A percentile compares a stretch with the other conserved stretches of the same genome.
phyloP scores from a whole-genome alignment of 1,140 invertebrate genomes.

The Schlechtendalia chinensis region DNA sequence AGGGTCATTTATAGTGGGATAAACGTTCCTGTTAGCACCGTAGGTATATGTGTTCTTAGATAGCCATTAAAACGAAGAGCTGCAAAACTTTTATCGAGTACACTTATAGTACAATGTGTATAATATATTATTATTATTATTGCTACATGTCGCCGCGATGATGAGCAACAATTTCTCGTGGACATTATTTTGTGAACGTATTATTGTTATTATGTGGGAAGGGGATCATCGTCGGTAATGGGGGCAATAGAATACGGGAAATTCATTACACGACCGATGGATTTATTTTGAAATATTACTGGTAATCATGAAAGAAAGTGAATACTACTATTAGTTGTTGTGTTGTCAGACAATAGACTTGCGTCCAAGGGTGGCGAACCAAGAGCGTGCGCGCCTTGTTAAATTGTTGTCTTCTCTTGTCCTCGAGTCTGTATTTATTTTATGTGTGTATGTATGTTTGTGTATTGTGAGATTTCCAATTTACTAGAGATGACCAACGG shows the following conservation, averaged over 20 bases:
- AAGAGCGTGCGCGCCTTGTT: neutral
- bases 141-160: neutral
- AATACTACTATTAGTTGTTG: neutral
- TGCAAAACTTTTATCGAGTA: neutral
- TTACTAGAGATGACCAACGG: neutral
- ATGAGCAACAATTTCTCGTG: constrained; percentile 26
- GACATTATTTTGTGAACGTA: constrained; percentile 3
- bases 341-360: neutral
- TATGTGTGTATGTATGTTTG: neutral
- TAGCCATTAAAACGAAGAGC: constrained; percentile 7
- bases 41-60: constrained; percentile 18
- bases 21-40: neutral
- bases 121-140: too few relatives aligned
- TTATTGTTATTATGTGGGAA: neutral
- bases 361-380: too few relatives aligned
- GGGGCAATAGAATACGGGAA: neutral
- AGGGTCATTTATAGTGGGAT: constrained; percentile 24
- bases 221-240: neutral
- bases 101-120: neutral
- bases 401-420: neutral
- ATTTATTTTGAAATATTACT: constrained; percentile 18
- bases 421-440: neutral
- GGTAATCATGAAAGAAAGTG: neutral
- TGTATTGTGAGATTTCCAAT: neutral
- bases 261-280: constrained; percentile 6